A percentile compares a stretch with the other conserved stretches of the same genome.
Evolutionary conservation across 2,113 vertebrate genomes (phyloP).

Genomic region (Ornithorhynchus anatinus): DNA sequence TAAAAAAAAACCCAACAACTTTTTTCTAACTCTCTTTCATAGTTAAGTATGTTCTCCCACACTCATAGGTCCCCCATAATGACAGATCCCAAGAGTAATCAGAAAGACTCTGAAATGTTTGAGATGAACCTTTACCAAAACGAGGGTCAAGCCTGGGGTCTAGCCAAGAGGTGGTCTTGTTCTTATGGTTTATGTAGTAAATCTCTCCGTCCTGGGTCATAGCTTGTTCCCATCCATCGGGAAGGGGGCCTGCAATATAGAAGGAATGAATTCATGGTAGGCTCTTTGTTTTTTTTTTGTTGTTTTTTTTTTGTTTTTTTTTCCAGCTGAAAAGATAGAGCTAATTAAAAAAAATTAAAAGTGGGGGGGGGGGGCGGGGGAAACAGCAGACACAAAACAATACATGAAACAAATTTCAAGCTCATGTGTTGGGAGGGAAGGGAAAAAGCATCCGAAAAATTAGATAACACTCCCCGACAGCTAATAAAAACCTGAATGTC

Average conservation of each 20-base stretch:
- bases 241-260: conserved; percentile 89
- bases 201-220: conserved; percentile 97
- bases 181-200: conserved; percentile 99
- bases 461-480: conserved; percentile 10
- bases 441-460: conserved; percentile 17
- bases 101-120: conserved; percentile 63
- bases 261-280: conserved; percentile 69
- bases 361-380: no score
- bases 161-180: conserved; percentile 98
- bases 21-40: neutral
- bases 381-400: conserved; percentile 61
- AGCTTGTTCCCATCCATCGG: conserved; percentile 98
- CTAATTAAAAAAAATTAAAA: conserved; percentile 57
- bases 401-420: conserved; percentile 58
- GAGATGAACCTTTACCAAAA: conserved; percentile 89
- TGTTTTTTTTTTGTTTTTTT: no score
- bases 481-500: conserved; percentile 26
- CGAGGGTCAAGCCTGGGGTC: conserved; percentile 96
- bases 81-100: conserved; percentile 45
- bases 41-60: conserved; percentile 48
- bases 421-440: conserved; percentile 28
- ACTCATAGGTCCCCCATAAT: conserved; percentile 40
- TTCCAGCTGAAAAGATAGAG: conserved; percentile 54
- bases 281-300: conserved; percentile 68
- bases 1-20: conserved; percentile 5